Evolutionary conservation across 2,888 invertebrate genomes (phyloP).

Genomic region (Ethmia dodecea): DNA sequence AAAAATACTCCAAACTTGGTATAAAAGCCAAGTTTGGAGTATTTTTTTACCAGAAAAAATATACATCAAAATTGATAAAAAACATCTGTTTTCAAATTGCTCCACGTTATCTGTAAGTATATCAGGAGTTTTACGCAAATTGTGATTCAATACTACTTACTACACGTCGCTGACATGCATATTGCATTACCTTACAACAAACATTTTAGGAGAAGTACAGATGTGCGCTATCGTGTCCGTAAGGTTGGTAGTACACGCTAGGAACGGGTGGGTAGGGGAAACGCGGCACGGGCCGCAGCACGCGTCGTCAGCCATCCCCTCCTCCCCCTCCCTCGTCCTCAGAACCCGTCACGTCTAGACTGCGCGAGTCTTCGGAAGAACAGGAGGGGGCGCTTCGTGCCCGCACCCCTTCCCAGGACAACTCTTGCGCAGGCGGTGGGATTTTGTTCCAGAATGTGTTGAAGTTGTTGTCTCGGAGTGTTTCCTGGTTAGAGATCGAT

Average conservation of each 20-base stretch:
- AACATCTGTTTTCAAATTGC: no score
- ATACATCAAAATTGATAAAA: no score
- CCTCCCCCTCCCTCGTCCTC: conserved; percentile 62
- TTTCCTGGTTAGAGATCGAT: conserved; percentile 43
- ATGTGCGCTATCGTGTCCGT: conserved; percentile 46
- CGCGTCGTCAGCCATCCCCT: conserved; percentile 61
- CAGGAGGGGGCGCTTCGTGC: conserved; percentile 55
- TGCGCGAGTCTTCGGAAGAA: conserved; percentile 68
- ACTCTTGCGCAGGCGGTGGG: conserved; percentile 49
- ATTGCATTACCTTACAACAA: no score
- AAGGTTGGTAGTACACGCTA: conserved; percentile 49
- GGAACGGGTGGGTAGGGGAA: conserved; percentile 52
- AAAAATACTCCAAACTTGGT: no score
- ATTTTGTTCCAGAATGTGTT: conserved; percentile 71
- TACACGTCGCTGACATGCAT: no score
- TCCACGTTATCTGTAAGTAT: no score
- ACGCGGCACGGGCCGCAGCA: conserved; percentile 75
- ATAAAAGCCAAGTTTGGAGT: no score
- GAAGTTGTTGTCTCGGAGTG: conserved; percentile 57
- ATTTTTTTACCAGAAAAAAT: no score
- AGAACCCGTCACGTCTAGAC: conserved; percentile 72
- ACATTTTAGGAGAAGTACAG: conserved; percentile 61
- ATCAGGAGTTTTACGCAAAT: no score
- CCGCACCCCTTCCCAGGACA: conserved; percentile 53
- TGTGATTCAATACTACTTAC: no score